These are phyloP conservation scores for Ariolimax columbianus DNA, from an alignment of 2,888 invertebrate genomes.

Conservation along the genomic window DNA sequence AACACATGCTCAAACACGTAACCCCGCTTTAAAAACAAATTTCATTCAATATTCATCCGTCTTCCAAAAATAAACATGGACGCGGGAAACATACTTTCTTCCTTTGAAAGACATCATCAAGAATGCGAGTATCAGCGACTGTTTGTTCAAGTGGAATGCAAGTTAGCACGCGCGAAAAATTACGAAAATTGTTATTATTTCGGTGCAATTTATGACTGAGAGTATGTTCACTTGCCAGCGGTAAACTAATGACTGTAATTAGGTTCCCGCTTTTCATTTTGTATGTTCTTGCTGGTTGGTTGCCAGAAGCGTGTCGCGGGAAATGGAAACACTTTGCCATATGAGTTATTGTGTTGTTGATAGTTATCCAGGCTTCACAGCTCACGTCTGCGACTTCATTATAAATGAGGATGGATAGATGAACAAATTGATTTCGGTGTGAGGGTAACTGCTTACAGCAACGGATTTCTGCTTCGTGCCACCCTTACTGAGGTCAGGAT, in stretches of 20 bases:
- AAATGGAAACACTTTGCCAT: slow-evolving; percentile 20
- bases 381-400: slow-evolving; percentile 13
- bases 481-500: too few relatives aligned
- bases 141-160: slow-evolving; percentile 49
- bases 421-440: not conserved
- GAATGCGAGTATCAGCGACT: not conserved
- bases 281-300: slow-evolving; percentile 34
- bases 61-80: not conserved
- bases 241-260: slow-evolving; percentile 43
- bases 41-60: not conserved
- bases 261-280: slow-evolving; percentile 18
- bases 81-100: not conserved
- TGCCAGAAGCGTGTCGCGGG: slow-evolving; percentile 28
- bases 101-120: not conserved
- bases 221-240: slow-evolving; percentile 20
- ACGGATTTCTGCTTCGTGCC: not conserved
- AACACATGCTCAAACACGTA: not conserved
- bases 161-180: slow-evolving; percentile 48
- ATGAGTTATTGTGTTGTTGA: slow-evolving; percentile 28
- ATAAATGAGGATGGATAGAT: slow-evolving; percentile 17
- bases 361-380: slow-evolving; percentile 24
- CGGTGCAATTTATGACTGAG: slow-evolving; percentile 53
- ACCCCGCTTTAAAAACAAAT: not conserved
- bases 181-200: slow-evolving; percentile 56
- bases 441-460: not conserved